Percentiles rank a stretch among this genome's conserved stretches.
Evolutionary conservation across 2,113 vertebrate species (phyloP).

Genomic region (Anhinga anhinga): DNA sequence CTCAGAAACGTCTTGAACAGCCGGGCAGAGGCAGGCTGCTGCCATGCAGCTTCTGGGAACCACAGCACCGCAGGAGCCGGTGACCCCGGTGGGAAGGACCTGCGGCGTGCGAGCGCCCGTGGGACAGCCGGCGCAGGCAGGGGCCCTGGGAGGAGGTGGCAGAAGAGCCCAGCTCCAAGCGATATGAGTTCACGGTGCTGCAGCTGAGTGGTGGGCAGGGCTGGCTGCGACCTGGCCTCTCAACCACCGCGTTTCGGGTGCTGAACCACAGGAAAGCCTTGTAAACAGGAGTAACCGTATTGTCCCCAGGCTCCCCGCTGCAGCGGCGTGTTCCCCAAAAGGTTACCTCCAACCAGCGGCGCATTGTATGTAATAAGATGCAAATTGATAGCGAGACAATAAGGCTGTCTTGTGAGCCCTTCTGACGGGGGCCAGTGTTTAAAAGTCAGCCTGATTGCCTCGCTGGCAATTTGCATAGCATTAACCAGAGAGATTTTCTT

Average conservation of each 20-base stretch:
- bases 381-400: constrained; percentile 81
- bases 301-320: not conserved
- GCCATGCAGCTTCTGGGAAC: accelerated
- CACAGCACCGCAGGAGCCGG: accelerated
- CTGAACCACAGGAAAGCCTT: not conserved
- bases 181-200: not conserved
- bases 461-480: constrained; percentile 80
- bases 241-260: accelerated
- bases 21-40: not conserved
- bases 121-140: accelerated
- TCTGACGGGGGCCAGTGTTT: constrained; percentile 71
- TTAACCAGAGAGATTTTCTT: constrained; percentile 76
- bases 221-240: not conserved
- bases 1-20: not conserved
- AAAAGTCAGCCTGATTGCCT: constrained; percentile 83
- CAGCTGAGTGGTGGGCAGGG: not conserved
- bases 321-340: not conserved
- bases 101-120: accelerated
- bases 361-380: constrained; percentile 81
- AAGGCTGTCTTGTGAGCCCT: constrained; percentile 72
- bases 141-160: not conserved
- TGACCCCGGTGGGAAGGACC: not conserved
- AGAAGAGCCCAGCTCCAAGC: not conserved
- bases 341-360: constrained; percentile 57
- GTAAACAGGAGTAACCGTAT: not conserved